Percentiles rank a stretch among this genome's conserved stretches.
These are phyloP conservation scores for Vanessa cardui DNA, from an alignment of 2,888 invertebrate species.

Conservation along the genomic window DNA sequence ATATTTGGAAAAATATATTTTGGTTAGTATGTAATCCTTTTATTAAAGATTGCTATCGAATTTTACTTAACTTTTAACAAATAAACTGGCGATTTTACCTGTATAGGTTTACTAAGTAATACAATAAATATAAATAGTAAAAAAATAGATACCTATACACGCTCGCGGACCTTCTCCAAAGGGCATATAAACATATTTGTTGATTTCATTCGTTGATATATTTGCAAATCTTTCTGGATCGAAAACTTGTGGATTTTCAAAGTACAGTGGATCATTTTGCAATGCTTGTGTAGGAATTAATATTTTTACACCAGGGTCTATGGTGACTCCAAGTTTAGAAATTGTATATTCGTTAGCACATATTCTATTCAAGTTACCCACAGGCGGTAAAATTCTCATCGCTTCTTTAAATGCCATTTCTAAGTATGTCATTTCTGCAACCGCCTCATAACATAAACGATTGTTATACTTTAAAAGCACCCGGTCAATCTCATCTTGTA, in stretches of 20 bases:
- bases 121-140: no score
- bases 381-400: constrained; percentile 59
- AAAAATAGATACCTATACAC: background rate
- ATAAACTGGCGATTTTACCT: no score
- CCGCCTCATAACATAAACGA: constrained; percentile 61
- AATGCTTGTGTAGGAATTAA: constrained; percentile 61
- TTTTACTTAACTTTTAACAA: no score
- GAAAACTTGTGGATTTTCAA: constrained; percentile 56
- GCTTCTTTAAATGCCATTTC: constrained; percentile 61
- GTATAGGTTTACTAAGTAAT: no score
- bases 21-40: no score
- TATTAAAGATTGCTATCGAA: no score
- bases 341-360: constrained; percentile 53
- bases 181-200: constrained; percentile 57
- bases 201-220: constrained; percentile 40
- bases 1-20: no score
- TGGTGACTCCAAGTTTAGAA: constrained; percentile 51
- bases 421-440: constrained; percentile 56
- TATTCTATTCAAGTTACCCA: constrained; percentile 56
- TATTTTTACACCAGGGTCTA: constrained; percentile 63
- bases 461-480: constrained; percentile 57
- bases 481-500: constrained; percentile 64
- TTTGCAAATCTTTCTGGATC: constrained; percentile 56
- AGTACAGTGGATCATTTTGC: constrained; percentile 63
- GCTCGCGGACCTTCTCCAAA: constrained; percentile 65